These are phyloP conservation scores for Aramus guarauna DNA, from an alignment of 2,113 vertebrate species.

Conservation along the genomic window DNA sequence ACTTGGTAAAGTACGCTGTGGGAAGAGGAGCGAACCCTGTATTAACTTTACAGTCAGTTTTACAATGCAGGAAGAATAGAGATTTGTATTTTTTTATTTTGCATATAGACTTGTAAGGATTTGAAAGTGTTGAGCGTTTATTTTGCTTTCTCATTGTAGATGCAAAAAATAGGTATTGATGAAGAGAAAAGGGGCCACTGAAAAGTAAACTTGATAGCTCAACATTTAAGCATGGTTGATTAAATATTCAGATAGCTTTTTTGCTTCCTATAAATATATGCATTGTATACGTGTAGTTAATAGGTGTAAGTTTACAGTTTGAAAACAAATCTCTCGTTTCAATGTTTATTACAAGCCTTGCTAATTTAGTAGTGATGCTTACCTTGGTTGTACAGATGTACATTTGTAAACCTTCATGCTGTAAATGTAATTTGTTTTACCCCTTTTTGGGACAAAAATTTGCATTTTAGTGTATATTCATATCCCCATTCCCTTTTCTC, in stretches of 20 bases:
- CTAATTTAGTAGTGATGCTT: slow-evolving; percentile 94
- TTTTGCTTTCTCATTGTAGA: slow-evolving; percentile 76
- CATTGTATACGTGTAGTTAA: slow-evolving; percentile 95
- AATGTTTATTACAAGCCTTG: slow-evolving; percentile 91
- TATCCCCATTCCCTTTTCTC: slow-evolving; percentile 80
- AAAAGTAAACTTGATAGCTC: slow-evolving; percentile 80
- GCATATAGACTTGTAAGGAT: slow-evolving; percentile 75
- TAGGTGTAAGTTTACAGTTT: slow-evolving; percentile 97
- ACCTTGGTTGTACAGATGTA: slow-evolving; percentile 99
- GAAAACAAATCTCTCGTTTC: slow-evolving; percentile 82
- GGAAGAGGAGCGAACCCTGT: slow-evolving; percentile 48
- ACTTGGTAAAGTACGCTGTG: slow-evolving; percentile 50
- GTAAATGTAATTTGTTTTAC: slow-evolving; percentile 99
- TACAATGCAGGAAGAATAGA: slow-evolving; percentile 61
- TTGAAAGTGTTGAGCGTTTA: slow-evolving; percentile 75
- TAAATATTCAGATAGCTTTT: slow-evolving; percentile 84
- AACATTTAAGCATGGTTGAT: slow-evolving; percentile 85
- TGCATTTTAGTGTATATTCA: slow-evolving; percentile 99
- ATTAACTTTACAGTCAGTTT: slow-evolving; percentile 72
- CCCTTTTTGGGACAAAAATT: slow-evolving; percentile 85
- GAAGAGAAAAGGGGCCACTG: slow-evolving; percentile 78
- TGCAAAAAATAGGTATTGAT: slow-evolving; percentile 67
- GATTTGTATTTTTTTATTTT: slow-evolving; percentile 77
- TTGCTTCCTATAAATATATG: slow-evolving; percentile 94
- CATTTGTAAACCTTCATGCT: slow-evolving; percentile 99